Evolutionary conservation across 2,888 invertebrate species (phyloP).

Genomic region (Drosophila gaucha): DNA sequence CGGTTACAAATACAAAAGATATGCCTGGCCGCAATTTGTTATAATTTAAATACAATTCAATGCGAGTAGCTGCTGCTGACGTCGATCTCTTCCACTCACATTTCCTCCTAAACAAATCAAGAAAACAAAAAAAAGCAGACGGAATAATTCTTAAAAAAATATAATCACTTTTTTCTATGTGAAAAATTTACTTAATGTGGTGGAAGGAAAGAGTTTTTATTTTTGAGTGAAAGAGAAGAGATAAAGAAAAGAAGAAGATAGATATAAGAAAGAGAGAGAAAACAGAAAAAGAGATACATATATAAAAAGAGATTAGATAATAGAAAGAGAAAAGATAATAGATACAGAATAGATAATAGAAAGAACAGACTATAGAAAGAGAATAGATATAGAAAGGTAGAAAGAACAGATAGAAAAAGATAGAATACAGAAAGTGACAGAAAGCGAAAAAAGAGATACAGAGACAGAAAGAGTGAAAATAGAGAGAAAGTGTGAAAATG

Average conservation of each 20-base stretch:
- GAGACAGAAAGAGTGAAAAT: neutral
- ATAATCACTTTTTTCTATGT: neutral
- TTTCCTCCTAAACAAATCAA: conserved; percentile 16
- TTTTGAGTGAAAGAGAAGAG: neutral
- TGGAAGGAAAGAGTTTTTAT: neutral
- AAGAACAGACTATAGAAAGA: too few species aligned
- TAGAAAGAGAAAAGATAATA: neutral
- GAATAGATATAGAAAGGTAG: too few species aligned
- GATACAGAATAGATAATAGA: too few species aligned
- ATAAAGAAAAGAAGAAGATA: neutral
- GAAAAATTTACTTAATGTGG: neutral
- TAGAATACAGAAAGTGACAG: too few species aligned
- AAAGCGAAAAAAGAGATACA: neutral
- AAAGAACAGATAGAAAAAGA: too few species aligned
- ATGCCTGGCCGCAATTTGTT: conserved; percentile 72
- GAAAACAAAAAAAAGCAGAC: neutral
- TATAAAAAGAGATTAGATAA: neutral
- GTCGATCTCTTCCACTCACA: conserved; percentile 22
- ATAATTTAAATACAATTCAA: conserved; percentile 78
- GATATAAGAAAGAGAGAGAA: too few species aligned
- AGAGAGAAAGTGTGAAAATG: too few species aligned
- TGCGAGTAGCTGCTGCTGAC: conserved; percentile 49
- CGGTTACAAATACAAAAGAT: conserved; percentile 34
- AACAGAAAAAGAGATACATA: too few species aligned
- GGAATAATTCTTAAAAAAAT: conserved; percentile 7